Percentiles rank a stretch among this genome's conserved stretches.
These are phyloP conservation scores for Phasianus colchicus DNA, from an alignment of 2,113 vertebrate genomes.

Conservation along the genomic window DNA sequence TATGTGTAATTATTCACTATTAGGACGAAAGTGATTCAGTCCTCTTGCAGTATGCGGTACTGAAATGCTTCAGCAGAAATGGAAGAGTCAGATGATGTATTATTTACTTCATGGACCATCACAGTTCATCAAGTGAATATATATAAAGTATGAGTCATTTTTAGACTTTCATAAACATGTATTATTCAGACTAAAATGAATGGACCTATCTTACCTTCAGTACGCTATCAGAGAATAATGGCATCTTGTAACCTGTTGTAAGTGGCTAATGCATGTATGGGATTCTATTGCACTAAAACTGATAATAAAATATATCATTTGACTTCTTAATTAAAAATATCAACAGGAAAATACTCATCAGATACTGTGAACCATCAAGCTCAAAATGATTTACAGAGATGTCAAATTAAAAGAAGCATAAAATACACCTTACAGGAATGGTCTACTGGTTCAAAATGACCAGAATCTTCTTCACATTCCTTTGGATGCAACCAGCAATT, in stretches of 20 bases:
- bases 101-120: constrained; percentile 59
- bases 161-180: constrained; percentile 58
- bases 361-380: neutral
- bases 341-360: constrained; percentile 5
- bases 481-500: neutral
- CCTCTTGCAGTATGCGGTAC: constrained; percentile 20
- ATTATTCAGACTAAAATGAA: constrained; percentile 66
- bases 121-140: constrained; percentile 61
- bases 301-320: constrained; percentile 14
- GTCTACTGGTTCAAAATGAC: neutral
- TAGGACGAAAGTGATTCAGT: constrained; percentile 56
- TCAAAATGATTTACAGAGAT: neutral
- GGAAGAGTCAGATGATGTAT: constrained; percentile 31
- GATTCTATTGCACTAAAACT: neutral
- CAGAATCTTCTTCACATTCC: neutral
- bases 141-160: constrained; percentile 63
- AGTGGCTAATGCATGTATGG: neutral
- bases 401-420: neutral
- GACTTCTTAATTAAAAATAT: constrained; percentile 48
- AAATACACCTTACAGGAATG: neutral
- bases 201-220: constrained; percentile 14
- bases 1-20: constrained; percentile 63
- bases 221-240: constrained; percentile 1
- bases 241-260: neutral
- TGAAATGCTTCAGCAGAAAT: constrained; percentile 57